Conservation (phyloP, 2,113 vertebrate genomes). For the Acrocephalus arundinaceus region DNA sequence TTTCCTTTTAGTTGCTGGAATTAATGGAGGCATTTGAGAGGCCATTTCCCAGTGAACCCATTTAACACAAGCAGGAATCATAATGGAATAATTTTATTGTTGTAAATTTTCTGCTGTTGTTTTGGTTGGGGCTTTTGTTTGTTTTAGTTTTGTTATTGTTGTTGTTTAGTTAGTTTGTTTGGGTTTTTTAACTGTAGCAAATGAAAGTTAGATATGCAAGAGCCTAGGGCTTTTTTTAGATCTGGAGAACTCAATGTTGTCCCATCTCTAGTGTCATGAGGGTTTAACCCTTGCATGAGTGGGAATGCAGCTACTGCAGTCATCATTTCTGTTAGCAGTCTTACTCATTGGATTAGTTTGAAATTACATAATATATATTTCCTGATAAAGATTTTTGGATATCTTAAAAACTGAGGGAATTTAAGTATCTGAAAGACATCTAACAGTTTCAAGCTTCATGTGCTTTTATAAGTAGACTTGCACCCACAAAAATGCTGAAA, state of each 20-base stretch:
- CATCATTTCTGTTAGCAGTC: not conserved
- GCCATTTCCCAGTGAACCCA: not conserved
- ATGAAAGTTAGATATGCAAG: not conserved
- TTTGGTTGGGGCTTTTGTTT: not conserved
- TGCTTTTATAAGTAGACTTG: not conserved
- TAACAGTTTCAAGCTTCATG: not conserved
- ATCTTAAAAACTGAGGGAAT: not conserved
- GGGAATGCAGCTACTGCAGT: not conserved
- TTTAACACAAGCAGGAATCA: not conserved
- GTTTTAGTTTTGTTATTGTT: no score
- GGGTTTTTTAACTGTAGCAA: not conserved
- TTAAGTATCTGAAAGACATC: not conserved
- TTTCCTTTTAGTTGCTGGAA: not conserved
- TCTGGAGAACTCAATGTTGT: not conserved
- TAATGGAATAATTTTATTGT: not conserved
- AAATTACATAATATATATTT: not conserved
- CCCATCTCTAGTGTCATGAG: not conserved
- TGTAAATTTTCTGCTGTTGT: not conserved
- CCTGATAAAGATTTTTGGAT: not conserved
- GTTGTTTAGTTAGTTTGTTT: no score
- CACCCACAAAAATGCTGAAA: not conserved
- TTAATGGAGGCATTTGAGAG: not conserved
- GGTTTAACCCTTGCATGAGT: fast-evolving
- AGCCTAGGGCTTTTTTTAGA: not conserved
- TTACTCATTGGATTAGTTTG: not conserved